Percentiles rank a stretch among this genome's conserved stretches.
phyloP scores from a whole-genome alignment of 1,140 invertebrate genomes.

The Ceratosolen fusciceps region DNA sequence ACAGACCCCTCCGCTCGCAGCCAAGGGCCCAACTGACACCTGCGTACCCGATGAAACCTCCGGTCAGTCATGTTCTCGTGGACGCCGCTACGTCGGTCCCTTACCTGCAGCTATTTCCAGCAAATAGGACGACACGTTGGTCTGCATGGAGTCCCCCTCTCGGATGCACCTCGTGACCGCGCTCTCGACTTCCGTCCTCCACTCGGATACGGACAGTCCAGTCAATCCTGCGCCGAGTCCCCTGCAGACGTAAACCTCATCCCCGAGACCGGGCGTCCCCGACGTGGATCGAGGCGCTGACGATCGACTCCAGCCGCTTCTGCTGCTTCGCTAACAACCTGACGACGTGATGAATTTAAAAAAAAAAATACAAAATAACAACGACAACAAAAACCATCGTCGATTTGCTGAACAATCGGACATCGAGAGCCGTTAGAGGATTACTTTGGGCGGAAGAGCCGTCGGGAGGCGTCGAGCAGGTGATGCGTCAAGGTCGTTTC shows the following conservation, averaged over 20 bases:
- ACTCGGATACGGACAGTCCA: constrained; percentile 58
- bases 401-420: background rate
- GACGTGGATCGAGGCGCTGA: constrained; percentile 55
- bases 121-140: constrained; percentile 61
- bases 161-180: constrained; percentile 60
- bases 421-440: background rate
- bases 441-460: constrained; percentile 58
- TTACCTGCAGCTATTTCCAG: constrained; percentile 60
- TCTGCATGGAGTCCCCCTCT: constrained; percentile 63
- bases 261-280: constrained; percentile 25
- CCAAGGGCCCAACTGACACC: constrained; percentile 65
- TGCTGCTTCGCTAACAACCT: constrained; percentile 60
- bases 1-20: constrained; percentile 66
- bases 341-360: background rate
- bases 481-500: constrained; percentile 55
- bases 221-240: constrained; percentile 52
- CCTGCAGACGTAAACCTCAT: constrained; percentile 64
- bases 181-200: constrained; percentile 63
- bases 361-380: too few relatives aligned
- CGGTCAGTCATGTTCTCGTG: background rate
- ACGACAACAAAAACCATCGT: background rate
- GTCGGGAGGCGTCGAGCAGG: constrained; percentile 60
- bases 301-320: constrained; percentile 57
- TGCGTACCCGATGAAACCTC: constrained; percentile 39
- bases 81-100: too few relatives aligned